Evolutionary conservation across 2,113 vertebrate species (phyloP), one percentile per base, ranked within the genome.

Genomic region (Clupea harengus): DNA sequence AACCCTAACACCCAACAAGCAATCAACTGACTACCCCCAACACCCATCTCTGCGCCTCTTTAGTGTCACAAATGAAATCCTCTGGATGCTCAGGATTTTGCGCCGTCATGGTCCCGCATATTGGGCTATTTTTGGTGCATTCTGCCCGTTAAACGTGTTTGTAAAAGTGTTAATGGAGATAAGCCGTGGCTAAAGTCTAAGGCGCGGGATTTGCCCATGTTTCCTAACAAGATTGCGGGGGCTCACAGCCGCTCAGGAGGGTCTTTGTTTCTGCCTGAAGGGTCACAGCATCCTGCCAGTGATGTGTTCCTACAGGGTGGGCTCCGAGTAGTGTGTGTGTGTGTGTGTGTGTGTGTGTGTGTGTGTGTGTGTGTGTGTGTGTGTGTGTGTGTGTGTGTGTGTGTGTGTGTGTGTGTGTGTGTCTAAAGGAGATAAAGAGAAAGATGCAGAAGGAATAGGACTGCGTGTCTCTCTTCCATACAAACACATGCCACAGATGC

Each of bases 41-140:
- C 67, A 9, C 11, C 28, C 9, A 2, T 3, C 67, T 39, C 39
- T 39, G 39, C 39, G 39, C 28, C 28, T 28, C 9, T 0, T 28
- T 7, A 17, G 28, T 75, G 13, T 32, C 67, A 75, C 67, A 32
- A 75, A 75, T 15, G 4, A 75, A 32, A 75, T 75, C 67, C 67
- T 28, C 10, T 3, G 25, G 13, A 32, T 15, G 3, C 28, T 75
- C 9, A 15, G 67, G 67, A 78, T 22, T 39, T 85, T 89, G 90
- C 49, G 89, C 85, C 90, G 84, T 90, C 89, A 90, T 64, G 89
- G 84, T 85, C 85, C 52, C 82, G 83, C 86, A 89, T 92, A 93
- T 91, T 50, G 20, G 83, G 84, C 83, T 93, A 92, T 94, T 93
- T 93, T 89, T 93, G 91, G 92, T 90, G 91, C 90, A 92, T 91